A percentile compares a stretch with the other conserved stretches of the same genome.
phyloP scores from a whole-genome alignment of 2,113 vertebrate species.

The Phoenicopterus ruber region DNA sequence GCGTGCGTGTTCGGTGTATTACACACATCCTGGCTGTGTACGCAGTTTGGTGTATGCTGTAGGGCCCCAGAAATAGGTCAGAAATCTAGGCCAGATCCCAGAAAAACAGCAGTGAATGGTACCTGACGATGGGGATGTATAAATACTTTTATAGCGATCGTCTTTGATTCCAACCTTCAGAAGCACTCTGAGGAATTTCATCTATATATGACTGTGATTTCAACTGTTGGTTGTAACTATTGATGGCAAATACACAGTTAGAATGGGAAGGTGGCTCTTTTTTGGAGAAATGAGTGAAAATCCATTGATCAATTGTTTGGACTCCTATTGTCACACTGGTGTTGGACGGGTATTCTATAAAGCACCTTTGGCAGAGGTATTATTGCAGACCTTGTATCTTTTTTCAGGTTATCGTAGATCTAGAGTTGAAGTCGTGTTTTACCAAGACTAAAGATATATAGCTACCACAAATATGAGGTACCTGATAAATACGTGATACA shows the following conservation, averaged over 20 bases:
- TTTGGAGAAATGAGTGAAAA: background rate
- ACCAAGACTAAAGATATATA: background rate
- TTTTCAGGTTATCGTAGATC: background rate
- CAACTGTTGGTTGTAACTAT: background rate
- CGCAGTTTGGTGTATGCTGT: rapidly evolving
- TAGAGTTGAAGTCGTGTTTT: background rate
- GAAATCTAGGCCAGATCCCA: background rate
- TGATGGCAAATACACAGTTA: background rate
- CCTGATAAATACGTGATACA: background rate
- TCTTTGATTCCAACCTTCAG: background rate
- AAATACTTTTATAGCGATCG: background rate
- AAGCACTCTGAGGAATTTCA: background rate
- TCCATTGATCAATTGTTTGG: rapidly evolving
- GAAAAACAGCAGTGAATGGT: background rate
- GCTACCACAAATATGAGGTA: background rate
- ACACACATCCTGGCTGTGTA: background rate
- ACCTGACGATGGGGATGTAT: background rate
- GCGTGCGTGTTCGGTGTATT: rapidly evolving
- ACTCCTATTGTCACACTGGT: background rate
- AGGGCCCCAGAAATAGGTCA: background rate
- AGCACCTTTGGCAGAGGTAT: background rate
- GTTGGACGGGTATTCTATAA: background rate
- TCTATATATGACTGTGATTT: background rate
- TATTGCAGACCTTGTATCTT: background rate
- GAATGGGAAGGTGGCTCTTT: background rate